Percentiles rank a stretch among this genome's conserved stretches.
Conservation (phyloP, 2,113 vertebrate genomes). For the Rattus norvegicus region DNA sequence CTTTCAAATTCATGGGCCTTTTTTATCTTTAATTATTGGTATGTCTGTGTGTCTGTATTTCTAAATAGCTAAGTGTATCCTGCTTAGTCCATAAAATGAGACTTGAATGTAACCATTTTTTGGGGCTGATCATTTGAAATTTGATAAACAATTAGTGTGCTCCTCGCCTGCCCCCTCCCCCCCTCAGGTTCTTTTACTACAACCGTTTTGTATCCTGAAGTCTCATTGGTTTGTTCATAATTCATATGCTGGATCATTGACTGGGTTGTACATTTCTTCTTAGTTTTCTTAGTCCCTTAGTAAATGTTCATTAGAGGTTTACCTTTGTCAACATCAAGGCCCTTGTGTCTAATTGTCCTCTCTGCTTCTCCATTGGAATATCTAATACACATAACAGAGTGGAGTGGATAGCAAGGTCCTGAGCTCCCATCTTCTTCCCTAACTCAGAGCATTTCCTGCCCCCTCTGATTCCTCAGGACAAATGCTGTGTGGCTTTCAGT, state of each 20-base stretch:
- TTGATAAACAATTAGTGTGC: neutral
- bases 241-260: neutral
- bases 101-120: neutral
- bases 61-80: neutral
- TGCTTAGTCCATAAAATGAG: neutral
- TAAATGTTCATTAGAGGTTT: neutral
- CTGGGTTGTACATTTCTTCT: neutral
- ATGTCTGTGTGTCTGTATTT: neutral
- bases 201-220: neutral
- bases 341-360: neutral
- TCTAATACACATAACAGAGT: neutral
- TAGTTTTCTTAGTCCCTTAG: neutral
- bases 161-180: neutral
- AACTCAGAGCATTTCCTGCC: neutral
- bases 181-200: neutral
- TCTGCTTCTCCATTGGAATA: neutral
- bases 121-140: neutral
- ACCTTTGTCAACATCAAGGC: neutral
- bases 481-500: neutral
- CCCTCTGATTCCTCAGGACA: neutral
- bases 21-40: too few species aligned
- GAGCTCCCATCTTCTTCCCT: neutral
- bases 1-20: neutral
- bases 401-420: neutral
- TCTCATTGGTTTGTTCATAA: slow-evolving; percentile 18